Evolutionary conservation across 2,888 invertebrate genomes (phyloP).

Genomic region (Lutraria lutraria): DNA sequence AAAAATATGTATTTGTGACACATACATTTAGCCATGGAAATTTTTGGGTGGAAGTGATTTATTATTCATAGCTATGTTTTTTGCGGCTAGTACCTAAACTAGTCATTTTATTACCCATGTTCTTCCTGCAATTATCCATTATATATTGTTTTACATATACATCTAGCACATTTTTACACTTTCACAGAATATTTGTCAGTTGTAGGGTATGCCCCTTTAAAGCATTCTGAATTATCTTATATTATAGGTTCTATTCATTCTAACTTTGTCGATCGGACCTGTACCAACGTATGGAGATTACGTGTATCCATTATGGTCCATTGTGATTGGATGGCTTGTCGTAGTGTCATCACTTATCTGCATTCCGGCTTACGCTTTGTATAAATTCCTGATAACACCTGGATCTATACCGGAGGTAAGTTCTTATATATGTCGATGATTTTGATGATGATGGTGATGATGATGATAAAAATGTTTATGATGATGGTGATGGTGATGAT

Average conservation of each 20-base stretch:
- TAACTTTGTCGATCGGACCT: slow-evolving; percentile 78
- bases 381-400: slow-evolving; percentile 81
- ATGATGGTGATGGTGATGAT: neutral
- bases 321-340: slow-evolving; percentile 84
- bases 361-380: slow-evolving; percentile 85
- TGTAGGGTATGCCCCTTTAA: no score
- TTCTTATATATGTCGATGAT: neutral
- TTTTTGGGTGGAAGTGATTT: no score
- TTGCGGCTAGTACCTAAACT: no score
- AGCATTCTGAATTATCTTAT: neutral
- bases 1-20: no score
- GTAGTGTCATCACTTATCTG: slow-evolving; percentile 83
- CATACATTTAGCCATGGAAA: no score
- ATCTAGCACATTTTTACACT: no score
- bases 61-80: no score
- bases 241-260: slow-evolving; percentile 81
- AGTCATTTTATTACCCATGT: no score
- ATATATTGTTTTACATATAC: no score
- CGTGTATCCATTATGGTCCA: slow-evolving; percentile 83
- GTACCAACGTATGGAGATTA: slow-evolving; percentile 77
- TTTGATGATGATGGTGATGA: neutral
- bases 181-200: no score
- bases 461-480: neutral
- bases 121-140: no score
- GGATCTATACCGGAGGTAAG: slow-evolving; percentile 81